Conservation (phyloP, 2,888 invertebrate species). For the Limnephilus auricula region DNA sequence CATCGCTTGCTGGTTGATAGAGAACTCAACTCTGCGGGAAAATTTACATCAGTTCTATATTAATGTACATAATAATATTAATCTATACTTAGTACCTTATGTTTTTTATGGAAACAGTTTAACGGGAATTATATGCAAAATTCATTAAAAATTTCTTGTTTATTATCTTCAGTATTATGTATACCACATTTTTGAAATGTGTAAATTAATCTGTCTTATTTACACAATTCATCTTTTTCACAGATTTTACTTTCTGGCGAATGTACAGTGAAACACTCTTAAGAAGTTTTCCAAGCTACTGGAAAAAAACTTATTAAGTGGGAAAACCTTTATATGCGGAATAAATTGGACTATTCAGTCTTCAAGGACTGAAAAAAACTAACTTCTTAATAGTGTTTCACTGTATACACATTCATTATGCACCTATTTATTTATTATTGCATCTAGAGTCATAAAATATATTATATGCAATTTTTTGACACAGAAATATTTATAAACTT, state of each 20-base stretch:
- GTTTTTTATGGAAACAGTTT: background rate
- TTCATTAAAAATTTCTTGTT: background rate
- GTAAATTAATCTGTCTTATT: background rate
- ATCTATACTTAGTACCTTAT: background rate
- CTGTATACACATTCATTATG: background rate
- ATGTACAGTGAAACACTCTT: background rate
- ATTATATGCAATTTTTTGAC: background rate
- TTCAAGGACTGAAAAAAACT: too few relatives aligned
- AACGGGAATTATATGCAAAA: background rate
- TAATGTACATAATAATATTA: constrained; percentile 2
- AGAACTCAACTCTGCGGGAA: background rate
- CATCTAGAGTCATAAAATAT: background rate
- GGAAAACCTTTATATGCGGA: too few relatives aligned
- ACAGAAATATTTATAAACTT: background rate
- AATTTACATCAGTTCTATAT: background rate
- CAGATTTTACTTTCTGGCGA: background rate
- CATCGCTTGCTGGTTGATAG: background rate
- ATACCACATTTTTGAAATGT: background rate
- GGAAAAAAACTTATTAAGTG: too few relatives aligned
- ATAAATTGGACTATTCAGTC: too few relatives aligned
- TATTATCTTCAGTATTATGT: background rate
- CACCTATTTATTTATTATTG: background rate
- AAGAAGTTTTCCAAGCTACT: too few relatives aligned
- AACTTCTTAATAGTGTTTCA: too few relatives aligned
- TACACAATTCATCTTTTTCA: background rate